Evolutionary conservation across 2,888 invertebrate genomes (phyloP), one percentile per base, ranked within the genome.

Genomic region (Tinea pellionella): DNA sequence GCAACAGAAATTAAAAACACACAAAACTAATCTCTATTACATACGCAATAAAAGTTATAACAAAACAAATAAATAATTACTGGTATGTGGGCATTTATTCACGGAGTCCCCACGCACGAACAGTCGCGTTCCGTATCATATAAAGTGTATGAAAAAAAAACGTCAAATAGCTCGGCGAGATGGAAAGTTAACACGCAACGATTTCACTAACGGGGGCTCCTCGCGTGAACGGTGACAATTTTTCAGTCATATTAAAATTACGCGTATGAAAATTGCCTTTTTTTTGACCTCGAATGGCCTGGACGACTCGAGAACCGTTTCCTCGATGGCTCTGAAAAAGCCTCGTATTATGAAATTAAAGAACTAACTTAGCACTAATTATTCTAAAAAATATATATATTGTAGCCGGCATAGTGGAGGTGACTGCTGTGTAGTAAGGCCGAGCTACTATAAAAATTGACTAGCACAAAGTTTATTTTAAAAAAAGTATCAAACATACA

Each of bases 141-240:
- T 24, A 24, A n/a, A 18, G 2, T 18, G 53, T 18, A 11, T 1
- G 18, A 18, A 2, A 24, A 74, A 61, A 76, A 78, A 75, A 71
- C 64, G 62, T 66, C 69, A 69, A 70, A 69, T 69, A 68, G 66
- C 65, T 69, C 72, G 68, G 9, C 71, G 79, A 82, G 81, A 82
- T 77, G 79, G 81, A 82, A 81, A 80, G 81, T 80, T 70, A 64
- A 69, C 82, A 78, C 75, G 78, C 77, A 67, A 61, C 67, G 70
- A 71, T 78, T 78, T 74, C 77, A 74, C 76, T 75, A 68, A 64
- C 32, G 55, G 65, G 62, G 63, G 66, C 63, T 63, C 41, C 29
- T 8, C 72, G 69, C 73, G 72, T 67, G 61, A 2, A 6, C 62
- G 61, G 62, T 61, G 61, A 63, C 61, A 61, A 62, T 67, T 69